Percentiles rank a stretch among this genome's conserved stretches.
Evolutionary conservation across 1,140 invertebrate genomes (phyloP).

Genomic region (Zaprionus lachaisei): DNA sequence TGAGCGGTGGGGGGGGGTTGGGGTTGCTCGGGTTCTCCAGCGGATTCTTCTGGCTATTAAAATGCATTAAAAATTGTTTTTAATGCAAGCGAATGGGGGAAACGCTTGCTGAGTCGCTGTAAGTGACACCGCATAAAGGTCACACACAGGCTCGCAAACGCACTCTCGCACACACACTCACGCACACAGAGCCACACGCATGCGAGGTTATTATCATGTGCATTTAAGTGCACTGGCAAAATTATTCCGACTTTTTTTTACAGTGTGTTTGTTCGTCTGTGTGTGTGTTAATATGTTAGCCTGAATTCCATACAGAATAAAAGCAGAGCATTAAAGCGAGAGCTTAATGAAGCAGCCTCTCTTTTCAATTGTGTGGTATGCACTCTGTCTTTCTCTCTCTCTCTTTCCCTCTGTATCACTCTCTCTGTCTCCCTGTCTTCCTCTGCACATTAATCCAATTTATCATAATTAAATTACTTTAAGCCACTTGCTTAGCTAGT

Average conservation of each 20-base stretch:
- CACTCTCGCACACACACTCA: conserved; percentile 12
- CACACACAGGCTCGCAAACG: conserved; percentile 16
- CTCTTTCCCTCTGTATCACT: neutral
- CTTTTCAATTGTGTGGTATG: neutral
- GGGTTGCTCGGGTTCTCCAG: conserved; percentile 4
- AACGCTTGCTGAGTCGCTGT: conserved; percentile 1
- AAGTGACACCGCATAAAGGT: conserved; percentile 28
- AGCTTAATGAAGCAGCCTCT: conserved; percentile 14
- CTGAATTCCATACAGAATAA: conserved; percentile 23
- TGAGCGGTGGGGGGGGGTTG: no score
- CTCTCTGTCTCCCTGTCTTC: neutral
- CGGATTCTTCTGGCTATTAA: conserved; percentile 53
- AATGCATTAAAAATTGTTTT: conserved; percentile 76
- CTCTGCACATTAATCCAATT: conserved; percentile 65
- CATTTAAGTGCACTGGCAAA: conserved; percentile 43
- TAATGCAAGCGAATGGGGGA: conserved; percentile 47
- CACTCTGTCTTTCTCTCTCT: neutral
- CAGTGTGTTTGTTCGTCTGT: neutral
- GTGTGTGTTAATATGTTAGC: conserved; percentile 27
- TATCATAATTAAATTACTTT: conserved; percentile 79
- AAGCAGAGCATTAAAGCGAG: conserved; percentile 34
- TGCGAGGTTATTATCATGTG: conserved; percentile 42
- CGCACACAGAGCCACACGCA: neutral
- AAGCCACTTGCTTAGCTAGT: conserved; percentile 66
- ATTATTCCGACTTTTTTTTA: conserved; percentile 18